Evolutionary conservation across 2,113 vertebrate genomes (phyloP), one percentile per base, ranked within the genome.

Genomic region (Turnix velox): DNA sequence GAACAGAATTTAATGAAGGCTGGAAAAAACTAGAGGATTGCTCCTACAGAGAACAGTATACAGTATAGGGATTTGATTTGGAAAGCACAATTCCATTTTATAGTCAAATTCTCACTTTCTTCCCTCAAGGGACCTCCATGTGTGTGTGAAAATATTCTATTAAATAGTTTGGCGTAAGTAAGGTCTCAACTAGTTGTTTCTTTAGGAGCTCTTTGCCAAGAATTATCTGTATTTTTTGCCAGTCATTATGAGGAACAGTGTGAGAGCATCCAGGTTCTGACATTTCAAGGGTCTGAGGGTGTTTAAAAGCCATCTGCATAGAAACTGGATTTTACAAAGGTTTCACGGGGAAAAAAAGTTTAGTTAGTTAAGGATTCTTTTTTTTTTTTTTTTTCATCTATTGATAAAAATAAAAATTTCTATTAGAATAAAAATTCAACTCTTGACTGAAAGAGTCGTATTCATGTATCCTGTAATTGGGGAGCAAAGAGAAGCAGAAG

Each of bases 141-240:
- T 58, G 40, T 61, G 48, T 55, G 73, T 76, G 66, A 87, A 78
- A 87, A 48, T 33, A 88, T 74, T 77, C 45, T 63, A 35, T 86
- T 92, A 93, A 93, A 72, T 28, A 85, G 80, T 77, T 92, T 80
- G 58, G 66, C 76, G 87, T 66, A 77, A 42, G 22, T 33, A 84
- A 61, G 52, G 68, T 76, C 75, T 89, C 66, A 85, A 58, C 27
- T 83, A 65, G 59, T 33, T 78, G 46, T 31, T 66, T 91, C 76
- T 68, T 43, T 30, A 37, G 27, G 52, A 61, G 31, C 9, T 59
- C 73, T 80, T 89, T 77, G 84, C 69, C 75, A 93, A 88, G 46
- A 76, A 74, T 80, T 90, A 76, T 68, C 48, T 91, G 17, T 76
- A 87, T 92, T 95, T 92, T 78, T 92, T 94, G 68, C 48, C 94